These are phyloP conservation scores for Setipinna tenuifilis DNA, from an alignment of 2,797 vertebrate genomes.

Conservation along the genomic window DNA sequence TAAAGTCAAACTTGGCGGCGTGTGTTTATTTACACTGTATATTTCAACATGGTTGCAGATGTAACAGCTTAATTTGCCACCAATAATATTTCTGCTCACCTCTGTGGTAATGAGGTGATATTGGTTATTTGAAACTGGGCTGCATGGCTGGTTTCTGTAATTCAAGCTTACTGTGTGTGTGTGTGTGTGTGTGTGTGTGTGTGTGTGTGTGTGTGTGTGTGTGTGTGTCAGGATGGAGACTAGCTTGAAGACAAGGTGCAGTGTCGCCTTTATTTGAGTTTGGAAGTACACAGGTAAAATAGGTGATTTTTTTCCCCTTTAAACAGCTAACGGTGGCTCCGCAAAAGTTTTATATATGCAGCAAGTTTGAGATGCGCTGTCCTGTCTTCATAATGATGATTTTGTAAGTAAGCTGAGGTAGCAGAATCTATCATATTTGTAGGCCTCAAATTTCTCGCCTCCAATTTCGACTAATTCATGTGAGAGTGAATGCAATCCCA, in stretches of 20 bases:
- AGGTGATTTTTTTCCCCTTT: background rate
- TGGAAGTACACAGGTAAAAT: slow-evolving; percentile 44
- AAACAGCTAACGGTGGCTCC: slow-evolving; percentile 22
- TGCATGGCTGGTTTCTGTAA: slow-evolving; percentile 54
- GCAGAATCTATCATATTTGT: slow-evolving; percentile 31
- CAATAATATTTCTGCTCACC: slow-evolving; percentile 61
- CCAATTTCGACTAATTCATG: slow-evolving; percentile 51
- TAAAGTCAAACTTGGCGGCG: slow-evolving; percentile 55
- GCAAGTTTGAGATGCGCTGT: slow-evolving; percentile 30
- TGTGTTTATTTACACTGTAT: slow-evolving; percentile 56
- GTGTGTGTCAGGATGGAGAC: slow-evolving; percentile 27
- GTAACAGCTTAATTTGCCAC: slow-evolving; percentile 62
- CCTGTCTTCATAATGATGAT: slow-evolving; percentile 34
- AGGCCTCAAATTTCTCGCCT: slow-evolving; percentile 43
- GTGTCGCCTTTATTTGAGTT: slow-evolving; percentile 33
- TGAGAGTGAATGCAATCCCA: slow-evolving; percentile 44
- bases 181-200: too few relatives aligned
- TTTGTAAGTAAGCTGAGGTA: slow-evolving; percentile 26
- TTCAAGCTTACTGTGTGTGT: slow-evolving; percentile 33
- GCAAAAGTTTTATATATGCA: slow-evolving; percentile 25
- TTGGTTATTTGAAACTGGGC: slow-evolving; percentile 53
- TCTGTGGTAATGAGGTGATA: slow-evolving; percentile 55
- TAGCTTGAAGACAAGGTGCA: slow-evolving; percentile 38
- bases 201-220: too few relatives aligned
- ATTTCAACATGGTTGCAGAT: slow-evolving; percentile 52